These are phyloP conservation scores for Hybognathus amarus DNA, from an alignment of 2,797 vertebrate species.

Conservation along the genomic window DNA sequence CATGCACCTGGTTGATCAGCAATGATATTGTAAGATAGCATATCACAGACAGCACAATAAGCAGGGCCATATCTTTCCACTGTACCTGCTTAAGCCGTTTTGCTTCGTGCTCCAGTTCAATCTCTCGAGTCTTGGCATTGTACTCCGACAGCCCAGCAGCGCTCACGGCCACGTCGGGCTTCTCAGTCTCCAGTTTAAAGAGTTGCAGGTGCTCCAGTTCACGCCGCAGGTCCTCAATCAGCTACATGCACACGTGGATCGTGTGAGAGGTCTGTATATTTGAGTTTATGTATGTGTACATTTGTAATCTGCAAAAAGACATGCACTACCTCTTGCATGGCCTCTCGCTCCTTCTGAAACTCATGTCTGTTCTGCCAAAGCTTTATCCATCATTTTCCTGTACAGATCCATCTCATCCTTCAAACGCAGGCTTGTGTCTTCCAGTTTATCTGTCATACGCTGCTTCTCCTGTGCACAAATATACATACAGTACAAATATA, in stretches of 20 bases:
- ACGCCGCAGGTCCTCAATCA: constrained; percentile 93
- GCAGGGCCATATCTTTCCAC: neutral
- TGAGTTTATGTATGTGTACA: constrained; percentile 1
- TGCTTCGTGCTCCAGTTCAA: constrained; percentile 93
- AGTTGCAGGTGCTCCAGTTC: constrained; percentile 95
- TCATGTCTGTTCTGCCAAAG: constrained; percentile 91
- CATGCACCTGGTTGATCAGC: neutral
- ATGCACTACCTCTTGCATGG: constrained; percentile 90
- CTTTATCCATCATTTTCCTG: constrained; percentile 98
- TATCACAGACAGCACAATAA: constrained; percentile 2
- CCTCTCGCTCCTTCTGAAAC: constrained; percentile 95
- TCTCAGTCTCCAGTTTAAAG: constrained; percentile 91
- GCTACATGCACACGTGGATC: constrained; percentile 70
- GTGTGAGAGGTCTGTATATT: constrained; percentile 24
- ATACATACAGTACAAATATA: neutral
- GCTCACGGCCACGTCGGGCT: constrained; percentile 83
- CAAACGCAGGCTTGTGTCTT: constrained; percentile 93
- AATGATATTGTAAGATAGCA: neutral
- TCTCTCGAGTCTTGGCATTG: constrained; percentile 87
- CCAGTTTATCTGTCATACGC: constrained; percentile 93
- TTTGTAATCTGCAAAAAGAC: neutral
- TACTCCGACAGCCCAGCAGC: constrained; percentile 87
- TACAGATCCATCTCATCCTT: constrained; percentile 98
- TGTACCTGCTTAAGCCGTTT: constrained; percentile 92
- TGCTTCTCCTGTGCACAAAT: constrained; percentile 86